Evolutionary conservation across 2,888 invertebrate genomes (phyloP), one percentile per base, ranked within the genome.

Genomic region (Schrankia costaestrigalis): DNA sequence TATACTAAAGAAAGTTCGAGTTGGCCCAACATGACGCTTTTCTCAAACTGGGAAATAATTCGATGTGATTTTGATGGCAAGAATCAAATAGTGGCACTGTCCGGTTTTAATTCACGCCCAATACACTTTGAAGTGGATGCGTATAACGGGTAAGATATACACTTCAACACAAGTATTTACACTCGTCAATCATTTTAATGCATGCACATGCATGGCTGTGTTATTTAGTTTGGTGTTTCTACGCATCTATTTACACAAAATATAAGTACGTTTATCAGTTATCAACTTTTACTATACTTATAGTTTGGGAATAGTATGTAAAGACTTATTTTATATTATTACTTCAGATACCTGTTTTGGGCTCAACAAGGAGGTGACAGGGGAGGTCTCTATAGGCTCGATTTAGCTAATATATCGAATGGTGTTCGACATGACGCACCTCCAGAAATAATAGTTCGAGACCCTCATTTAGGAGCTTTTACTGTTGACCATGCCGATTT

Each of bases 81-180:
- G 49, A 90, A 91, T 34, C 84, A 93, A 42, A 90, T 92, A 5
- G 90, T 93, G 0, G 93, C 95, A 0, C 82, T 93, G 38, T 91
- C 93, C 7, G 93, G 93, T 9, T 89, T 96, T 35, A 88, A 89
- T 31, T 89, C 90, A 3, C 90, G 91, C 53, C 94, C 97, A 0
- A 90, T 91, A 35, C 94, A 95, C 61, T 91, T 98, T 52, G 94
- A 96, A 82, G 94, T 97, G 0, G 98, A 98, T 85, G 96, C 98
- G 17, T 93, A 95, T 62, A 97, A 97, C 73, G 98, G 97, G 90
- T 94, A 77, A 79, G 85, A 4, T 68, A 13, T 11, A 24, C 10
- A 12, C 9, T 8, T 19, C 2, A 11, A n/a, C 4, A 15, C 3
- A 15, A 15, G 6, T 6, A 15, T 15, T 4, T 14, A 21, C 9